Evolutionary conservation across 2,888 invertebrate genomes (phyloP).

Genomic region (Hybos culiciformis): DNA sequence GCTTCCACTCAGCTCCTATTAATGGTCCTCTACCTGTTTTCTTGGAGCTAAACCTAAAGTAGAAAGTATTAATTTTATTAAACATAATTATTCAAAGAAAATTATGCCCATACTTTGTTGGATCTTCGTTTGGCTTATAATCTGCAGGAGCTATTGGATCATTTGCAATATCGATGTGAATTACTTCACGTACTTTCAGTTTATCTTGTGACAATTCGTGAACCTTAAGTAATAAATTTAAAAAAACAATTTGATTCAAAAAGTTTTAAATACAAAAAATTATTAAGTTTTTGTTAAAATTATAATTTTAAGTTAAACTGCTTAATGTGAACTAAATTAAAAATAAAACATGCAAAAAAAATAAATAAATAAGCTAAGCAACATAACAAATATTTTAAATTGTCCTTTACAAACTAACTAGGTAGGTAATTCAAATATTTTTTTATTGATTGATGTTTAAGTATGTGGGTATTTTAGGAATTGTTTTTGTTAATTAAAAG

Average conservation of each 20-base stretch:
- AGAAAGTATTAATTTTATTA: not conserved
- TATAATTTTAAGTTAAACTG: not conserved
- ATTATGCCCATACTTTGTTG: constrained; percentile 31
- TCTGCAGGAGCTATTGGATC: constrained; percentile 68
- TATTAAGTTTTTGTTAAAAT: not conserved
- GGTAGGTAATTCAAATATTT: too few species aligned
- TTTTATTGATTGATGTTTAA: too few species aligned
- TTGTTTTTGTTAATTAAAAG: too few species aligned
- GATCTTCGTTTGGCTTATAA: constrained; percentile 80
- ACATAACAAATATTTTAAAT: too few species aligned
- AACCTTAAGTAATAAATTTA: constrained; percentile 49
- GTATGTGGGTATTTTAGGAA: too few species aligned
- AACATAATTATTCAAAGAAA: not conserved
- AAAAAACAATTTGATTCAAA: constrained; percentile 2
- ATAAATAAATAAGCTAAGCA: too few species aligned
- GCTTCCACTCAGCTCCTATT: constrained; percentile 63
- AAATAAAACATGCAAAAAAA: too few species aligned
- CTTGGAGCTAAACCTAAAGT: constrained; percentile 61
- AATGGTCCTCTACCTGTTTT: constrained; percentile 94
- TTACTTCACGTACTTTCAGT: constrained; percentile 74
- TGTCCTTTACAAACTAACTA: too few species aligned
- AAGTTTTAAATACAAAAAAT: not conserved
- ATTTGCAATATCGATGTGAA: constrained; percentile 92
- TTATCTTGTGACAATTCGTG: constrained; percentile 84
- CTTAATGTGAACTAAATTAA: too few species aligned